phyloP scores from a whole-genome alignment of 2,797 vertebrate genomes.

The Eulemur coronatus region DNA sequence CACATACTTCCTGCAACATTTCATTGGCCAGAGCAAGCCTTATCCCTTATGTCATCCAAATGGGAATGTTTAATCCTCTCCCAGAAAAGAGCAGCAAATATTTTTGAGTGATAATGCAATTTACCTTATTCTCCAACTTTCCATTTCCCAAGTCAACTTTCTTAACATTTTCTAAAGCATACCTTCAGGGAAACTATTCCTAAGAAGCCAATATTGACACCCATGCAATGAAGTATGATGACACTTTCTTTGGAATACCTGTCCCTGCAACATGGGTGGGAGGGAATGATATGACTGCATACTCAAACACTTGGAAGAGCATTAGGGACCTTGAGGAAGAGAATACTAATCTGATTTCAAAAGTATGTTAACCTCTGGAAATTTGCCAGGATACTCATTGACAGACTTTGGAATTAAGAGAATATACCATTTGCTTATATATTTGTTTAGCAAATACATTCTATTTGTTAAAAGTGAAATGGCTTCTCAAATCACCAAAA shows the following conservation, averaged over 20 bases:
- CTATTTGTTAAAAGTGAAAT: not conserved
- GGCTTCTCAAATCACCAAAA: not conserved
- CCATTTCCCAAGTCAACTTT: not conserved
- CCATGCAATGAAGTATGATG: not conserved
- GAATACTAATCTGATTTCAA: not conserved
- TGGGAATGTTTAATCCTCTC: not conserved
- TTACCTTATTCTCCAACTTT: not conserved
- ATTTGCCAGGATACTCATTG: not conserved
- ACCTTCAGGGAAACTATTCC: not conserved
- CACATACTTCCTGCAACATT: not conserved
- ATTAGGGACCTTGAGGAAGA: not conserved
- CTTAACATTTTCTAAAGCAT: not conserved
- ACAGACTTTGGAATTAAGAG: not conserved
- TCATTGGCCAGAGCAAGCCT: not conserved
- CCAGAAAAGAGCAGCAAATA: not conserved
- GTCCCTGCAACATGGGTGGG: not conserved
- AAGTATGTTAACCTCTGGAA: not conserved
- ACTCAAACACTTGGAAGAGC: not conserved
- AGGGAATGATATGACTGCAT: not conserved
- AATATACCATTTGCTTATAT: not conserved
- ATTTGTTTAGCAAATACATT: not conserved
- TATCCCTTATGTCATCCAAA: not conserved
- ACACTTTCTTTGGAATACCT: not conserved
- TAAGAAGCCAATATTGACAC: not conserved
- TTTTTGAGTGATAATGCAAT: not conserved